These are phyloP conservation scores for Fistularia commersonii DNA, from an alignment of 2,797 vertebrate genomes.

Conservation along the genomic window DNA sequence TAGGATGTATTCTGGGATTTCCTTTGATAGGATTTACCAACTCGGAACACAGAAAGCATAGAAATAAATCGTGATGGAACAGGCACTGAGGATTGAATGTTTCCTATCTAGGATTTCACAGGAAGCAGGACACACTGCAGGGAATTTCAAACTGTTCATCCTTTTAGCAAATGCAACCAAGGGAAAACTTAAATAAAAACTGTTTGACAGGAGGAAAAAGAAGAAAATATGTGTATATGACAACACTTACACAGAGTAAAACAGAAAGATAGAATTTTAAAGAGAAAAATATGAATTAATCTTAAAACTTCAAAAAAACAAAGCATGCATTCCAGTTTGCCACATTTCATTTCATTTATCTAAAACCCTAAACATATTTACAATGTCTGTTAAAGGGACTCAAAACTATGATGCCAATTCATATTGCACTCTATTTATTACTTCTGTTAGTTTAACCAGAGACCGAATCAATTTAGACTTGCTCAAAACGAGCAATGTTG, in stretches of 20 bases:
- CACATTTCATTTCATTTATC: conserved; percentile 76
- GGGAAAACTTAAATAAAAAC: conserved; percentile 22
- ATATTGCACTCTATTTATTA: conserved; percentile 94
- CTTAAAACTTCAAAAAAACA: conserved; percentile 79
- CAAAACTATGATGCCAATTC: conserved; percentile 90
- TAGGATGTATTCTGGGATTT: conserved; percentile 13
- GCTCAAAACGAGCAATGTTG: conserved; percentile 41
- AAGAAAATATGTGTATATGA: conserved; percentile 16
- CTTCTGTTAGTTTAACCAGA: conserved; percentile 86
- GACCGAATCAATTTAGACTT: conserved; percentile 79
- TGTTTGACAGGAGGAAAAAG: conserved; percentile 24
- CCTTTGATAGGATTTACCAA: conserved; percentile 12
- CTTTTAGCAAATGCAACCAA: conserved; percentile 87
- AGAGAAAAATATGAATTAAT: conserved; percentile 65
- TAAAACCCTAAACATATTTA: conserved; percentile 87
- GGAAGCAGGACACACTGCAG: conserved; percentile 17
- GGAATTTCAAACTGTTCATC: conserved; percentile 57
- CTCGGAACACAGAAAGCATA: neutral
- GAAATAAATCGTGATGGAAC: neutral
- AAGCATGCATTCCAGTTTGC: conserved; percentile 94
- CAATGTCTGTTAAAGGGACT: conserved; percentile 99
- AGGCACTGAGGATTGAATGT: conserved; percentile 15
- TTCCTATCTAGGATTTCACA: conserved; percentile 15
- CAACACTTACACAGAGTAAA: conserved; percentile 40
- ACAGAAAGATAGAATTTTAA: conserved; percentile 45